Conservation (phyloP, 2,888 invertebrate genomes). For the Sialis fuliginosa region DNA sequence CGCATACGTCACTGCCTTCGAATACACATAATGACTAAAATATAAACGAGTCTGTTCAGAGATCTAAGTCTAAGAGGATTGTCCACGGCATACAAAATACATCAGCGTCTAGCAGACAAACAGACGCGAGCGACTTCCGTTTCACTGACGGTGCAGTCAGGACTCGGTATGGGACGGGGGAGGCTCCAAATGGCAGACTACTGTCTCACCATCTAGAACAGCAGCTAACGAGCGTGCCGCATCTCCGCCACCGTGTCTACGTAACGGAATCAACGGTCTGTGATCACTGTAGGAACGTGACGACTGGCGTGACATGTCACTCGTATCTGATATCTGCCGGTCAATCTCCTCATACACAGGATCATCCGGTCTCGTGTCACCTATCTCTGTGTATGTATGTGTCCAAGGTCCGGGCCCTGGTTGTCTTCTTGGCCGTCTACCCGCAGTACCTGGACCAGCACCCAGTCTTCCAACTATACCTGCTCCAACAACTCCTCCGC, state of each 20-base stretch:
- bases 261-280: conserved; percentile 53
- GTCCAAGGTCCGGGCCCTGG: conserved; percentile 41
- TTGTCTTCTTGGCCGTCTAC: neutral
- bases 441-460: conserved; percentile 31
- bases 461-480: conserved; percentile 30
- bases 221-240: conserved; percentile 49
- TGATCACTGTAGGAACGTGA: conserved; percentile 67
- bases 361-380: conserved; percentile 44
- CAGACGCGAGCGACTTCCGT: neutral
- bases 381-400: conserved; percentile 64
- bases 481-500: conserved; percentile 11
- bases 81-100: neutral
- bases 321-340: conserved; percentile 55
- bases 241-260: conserved; percentile 32
- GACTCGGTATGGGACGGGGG: conserved; percentile 27
- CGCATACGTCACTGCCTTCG: neutral
- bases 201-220: conserved; percentile 70
- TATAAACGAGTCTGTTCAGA: neutral
- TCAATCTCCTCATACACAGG: conserved; percentile 73
- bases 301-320: conserved; percentile 49
- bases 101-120: neutral
- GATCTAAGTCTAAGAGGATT: neutral
- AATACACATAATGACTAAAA: neutral
- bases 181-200: conserved; percentile 72
- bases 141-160: too few relatives aligned